Conservation (phyloP, 2,888 invertebrate species). For the Tiliacea aurago region DNA sequence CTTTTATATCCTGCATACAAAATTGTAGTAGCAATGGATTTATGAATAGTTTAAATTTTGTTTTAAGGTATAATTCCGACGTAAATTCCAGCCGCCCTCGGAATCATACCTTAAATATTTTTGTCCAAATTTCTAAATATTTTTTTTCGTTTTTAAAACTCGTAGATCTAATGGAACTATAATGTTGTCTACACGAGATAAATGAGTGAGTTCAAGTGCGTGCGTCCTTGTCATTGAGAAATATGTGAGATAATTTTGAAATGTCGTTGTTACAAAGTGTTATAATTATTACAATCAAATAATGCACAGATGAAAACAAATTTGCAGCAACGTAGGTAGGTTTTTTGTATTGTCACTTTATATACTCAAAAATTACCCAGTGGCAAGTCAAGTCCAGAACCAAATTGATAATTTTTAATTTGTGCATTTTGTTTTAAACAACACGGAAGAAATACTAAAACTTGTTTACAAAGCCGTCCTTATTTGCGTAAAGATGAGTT, state of each 20-base stretch:
- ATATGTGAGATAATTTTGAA: constrained; percentile 40
- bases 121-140: neutral
- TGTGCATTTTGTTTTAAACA: constrained; percentile 28
- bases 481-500: constrained; percentile 32
- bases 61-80: constrained; percentile 3
- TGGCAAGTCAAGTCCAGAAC: neutral
- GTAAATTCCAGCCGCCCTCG: neutral
- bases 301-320: neutral
- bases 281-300: constrained; percentile 4
- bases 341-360: neutral
- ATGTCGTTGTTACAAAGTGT: constrained; percentile 21
- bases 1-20: constrained; percentile 45
- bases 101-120: constrained; percentile 5
- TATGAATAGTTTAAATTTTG: neutral
- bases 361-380: neutral
- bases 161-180: constrained; percentile 18
- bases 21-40: constrained; percentile 23
- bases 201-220: constrained; percentile 41
- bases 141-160: neutral
- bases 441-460: constrained; percentile 4
- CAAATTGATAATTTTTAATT: neutral
- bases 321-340: neutral
- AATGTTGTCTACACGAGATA: constrained; percentile 30
- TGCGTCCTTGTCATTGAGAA: constrained; percentile 25
- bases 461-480: constrained; percentile 36